A percentile compares a stretch with the other conserved stretches of the same genome.
Conservation (phyloP, 2,797 vertebrate genomes). For the Columba guinea region DNA sequence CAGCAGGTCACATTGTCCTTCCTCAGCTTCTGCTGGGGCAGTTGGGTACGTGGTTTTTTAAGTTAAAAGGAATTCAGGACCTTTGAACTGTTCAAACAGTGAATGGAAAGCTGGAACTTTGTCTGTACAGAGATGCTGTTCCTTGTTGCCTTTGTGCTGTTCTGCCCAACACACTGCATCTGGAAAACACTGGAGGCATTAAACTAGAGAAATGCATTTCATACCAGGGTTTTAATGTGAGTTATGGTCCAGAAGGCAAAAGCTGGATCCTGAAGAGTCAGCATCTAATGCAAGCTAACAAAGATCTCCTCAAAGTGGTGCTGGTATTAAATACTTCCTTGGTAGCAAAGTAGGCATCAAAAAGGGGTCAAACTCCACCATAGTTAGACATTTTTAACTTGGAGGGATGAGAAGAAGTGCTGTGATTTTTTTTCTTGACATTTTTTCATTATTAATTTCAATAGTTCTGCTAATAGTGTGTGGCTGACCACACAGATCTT, state of each 20-base stretch:
- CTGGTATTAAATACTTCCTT: background rate
- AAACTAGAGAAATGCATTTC: background rate
- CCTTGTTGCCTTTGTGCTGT: background rate
- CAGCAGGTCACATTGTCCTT: background rate
- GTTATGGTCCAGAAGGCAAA: background rate
- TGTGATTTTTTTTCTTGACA: background rate
- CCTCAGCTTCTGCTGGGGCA: rapidly evolving
- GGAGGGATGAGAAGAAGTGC: background rate
- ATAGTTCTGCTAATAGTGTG: background rate
- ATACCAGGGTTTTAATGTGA: background rate
- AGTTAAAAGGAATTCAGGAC: background rate
- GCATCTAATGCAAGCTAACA: background rate
- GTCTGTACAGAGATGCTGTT: background rate
- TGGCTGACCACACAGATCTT: background rate
- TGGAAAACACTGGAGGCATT: background rate
- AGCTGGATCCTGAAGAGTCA: background rate
- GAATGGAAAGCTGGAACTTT: background rate
- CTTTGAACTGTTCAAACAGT: background rate
- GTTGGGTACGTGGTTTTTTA: background rate
- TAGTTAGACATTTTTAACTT: background rate
- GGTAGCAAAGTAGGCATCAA: background rate
- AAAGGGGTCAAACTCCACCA: background rate
- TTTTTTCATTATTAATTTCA: background rate
- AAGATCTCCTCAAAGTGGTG: background rate
- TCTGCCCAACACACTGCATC: background rate